Evolutionary conservation across 2,797 vertebrate genomes (phyloP), one percentile per base, ranked within the genome.

Genomic region (Bovichtus variegatus): DNA sequence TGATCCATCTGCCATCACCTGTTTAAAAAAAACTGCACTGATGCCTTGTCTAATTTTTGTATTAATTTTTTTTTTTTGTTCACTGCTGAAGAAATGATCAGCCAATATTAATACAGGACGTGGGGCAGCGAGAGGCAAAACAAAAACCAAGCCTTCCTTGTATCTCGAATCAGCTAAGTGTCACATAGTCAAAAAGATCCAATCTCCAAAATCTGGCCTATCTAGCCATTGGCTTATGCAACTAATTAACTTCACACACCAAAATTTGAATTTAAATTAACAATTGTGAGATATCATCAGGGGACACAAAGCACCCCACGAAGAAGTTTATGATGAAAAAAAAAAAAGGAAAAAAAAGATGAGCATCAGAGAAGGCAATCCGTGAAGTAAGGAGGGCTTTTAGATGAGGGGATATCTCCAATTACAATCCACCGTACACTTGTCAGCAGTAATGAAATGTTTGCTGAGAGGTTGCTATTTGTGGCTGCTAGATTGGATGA

Each of bases 401-500:
- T 89, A 93, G 86, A 92, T 87, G 89, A 80, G 85, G 85, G 91
- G 92, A 92, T 91, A 92, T 93, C 92, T 94, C 93, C 93, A 93
- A 94, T 95, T 94, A 95, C 93, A 91, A 94, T 91, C 91, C 90
- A 81, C 71, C 87, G 86, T 93, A 92, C 91, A 91, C 90, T 93
- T 94, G 92, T 94, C 94, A 95, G 91, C 92, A 89, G 91, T 94
- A 96, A 95, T 95, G 93, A 95, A 94, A 94, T 93, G 92, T 93
- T 92, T 93, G 90, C 90, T 80, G 90, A 92, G 89, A 87, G 83
- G 87, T 88, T 87, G 87, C 92, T 75, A 92, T 93, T 94, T 91
- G 91, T 89, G 87, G 83, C 88, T 87, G 74, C 72, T 80, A 89
- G 91, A 93, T 90, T 86, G 92, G 84, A 86, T 75, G 88, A 85